Base-by-base conservation (phyloP, 1,140 invertebrate genomes). In the Leucophenga varia region DNA sequence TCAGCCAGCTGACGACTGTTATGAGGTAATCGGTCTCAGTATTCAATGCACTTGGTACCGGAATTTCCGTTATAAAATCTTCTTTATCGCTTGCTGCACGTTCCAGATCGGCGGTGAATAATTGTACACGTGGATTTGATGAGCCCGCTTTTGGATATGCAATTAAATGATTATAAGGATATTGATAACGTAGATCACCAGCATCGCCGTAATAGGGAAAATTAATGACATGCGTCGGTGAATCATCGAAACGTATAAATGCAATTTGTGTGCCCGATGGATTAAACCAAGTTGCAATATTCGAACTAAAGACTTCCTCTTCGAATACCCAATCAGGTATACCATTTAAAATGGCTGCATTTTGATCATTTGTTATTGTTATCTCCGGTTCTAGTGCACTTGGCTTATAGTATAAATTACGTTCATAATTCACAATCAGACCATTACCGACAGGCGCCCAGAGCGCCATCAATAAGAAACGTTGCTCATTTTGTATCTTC, bases 221-320 rank as follows among this genome's bases (percentile, higher is more conserved):
- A 1, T 80, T 79, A 72, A 89, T 88, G 20, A 81, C 74, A 21
- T 81, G 82, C 0, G 86, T 84, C 8, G 77, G 51, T 1, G 81
- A 84, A 72, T 97, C 94, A 74, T 96, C 86, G 74, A 93, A 95
- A 38, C 84, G 83, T 2, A 87, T 90, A 67, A 88, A 95, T 0
- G 88, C 88, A 41, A 97, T 58, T 61, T 83, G 86, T n/a, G 74
- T 83, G 4, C 91, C 91, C 58, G 85, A 80, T 0, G 86, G 84
- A 18, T 92, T 93, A 76, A 95, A 93, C 93, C 93, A 97, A 7
- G 93, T 72, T 1, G 93, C 93, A 57, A 85, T 83, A 47, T 91
- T 90, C 1, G 86, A 86, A 54, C 84, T 83, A 64, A 97, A 84
- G 5, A 97, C 87, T 76, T 97, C 93, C 86, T 97, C 94, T 82